Conservation (phyloP, 2,797 vertebrate genomes). For the Karalla daura region DNA sequence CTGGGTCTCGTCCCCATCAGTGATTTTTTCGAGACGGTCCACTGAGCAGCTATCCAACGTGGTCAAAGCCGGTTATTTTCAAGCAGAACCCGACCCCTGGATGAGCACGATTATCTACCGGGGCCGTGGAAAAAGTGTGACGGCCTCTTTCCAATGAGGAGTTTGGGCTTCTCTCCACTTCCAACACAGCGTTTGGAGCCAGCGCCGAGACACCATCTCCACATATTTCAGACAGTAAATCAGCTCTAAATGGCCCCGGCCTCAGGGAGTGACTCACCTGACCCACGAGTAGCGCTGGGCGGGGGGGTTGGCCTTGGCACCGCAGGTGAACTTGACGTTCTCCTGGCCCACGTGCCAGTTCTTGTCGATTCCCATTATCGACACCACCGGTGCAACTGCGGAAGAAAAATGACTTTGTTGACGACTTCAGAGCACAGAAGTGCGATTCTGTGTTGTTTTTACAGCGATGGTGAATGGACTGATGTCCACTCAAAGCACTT, state of each 20-base stretch:
- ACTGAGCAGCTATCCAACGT: not conserved
- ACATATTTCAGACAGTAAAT: not conserved
- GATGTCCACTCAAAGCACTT: too few relatives aligned
- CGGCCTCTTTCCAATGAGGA: not conserved
- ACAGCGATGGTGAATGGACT: too few relatives aligned
- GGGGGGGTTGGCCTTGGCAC: slow-evolving; percentile 93
- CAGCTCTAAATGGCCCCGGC: not conserved
- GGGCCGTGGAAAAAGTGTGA: not conserved
- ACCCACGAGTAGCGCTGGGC: slow-evolving; percentile 89
- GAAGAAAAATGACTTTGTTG: not conserved
- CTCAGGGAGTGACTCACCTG: slow-evolving; percentile 83
- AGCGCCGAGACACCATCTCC: not conserved
- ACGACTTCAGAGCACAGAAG: too few relatives aligned
- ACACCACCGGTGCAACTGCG: slow-evolving; percentile 93
- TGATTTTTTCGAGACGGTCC: too few relatives aligned
- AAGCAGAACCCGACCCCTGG: not conserved
- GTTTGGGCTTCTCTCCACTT: slow-evolving; percentile 3
- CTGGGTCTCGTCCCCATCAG: not conserved
- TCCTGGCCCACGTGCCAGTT: slow-evolving; percentile 94
- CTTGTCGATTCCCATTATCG: slow-evolving; percentile 86
- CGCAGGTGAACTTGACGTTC: slow-evolving; percentile 91
- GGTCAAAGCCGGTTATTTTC: not conserved
- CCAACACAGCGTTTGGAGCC: not conserved
- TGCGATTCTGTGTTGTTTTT: not conserved
- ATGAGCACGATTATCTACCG: not conserved